Conservation (phyloP, 2,797 vertebrate genomes). For the Prionace glauca region DNA sequence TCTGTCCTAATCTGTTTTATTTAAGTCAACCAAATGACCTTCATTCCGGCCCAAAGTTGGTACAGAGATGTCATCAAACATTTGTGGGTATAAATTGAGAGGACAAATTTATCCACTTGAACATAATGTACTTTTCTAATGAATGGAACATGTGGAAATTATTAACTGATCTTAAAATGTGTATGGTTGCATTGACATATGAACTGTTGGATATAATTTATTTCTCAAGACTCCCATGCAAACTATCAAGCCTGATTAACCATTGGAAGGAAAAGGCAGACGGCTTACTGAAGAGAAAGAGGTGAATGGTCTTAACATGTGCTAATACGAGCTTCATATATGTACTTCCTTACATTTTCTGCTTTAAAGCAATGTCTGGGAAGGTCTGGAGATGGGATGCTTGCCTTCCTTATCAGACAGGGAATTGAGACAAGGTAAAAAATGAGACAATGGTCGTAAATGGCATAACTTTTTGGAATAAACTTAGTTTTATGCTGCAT, state of each 20-base stretch:
- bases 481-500: not conserved
- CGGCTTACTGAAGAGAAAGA: not conserved
- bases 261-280: not conserved
- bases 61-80: not conserved
- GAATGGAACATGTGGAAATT: not conserved
- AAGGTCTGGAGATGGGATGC: not conserved
- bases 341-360: not conserved
- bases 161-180: not conserved
- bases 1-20: not conserved
- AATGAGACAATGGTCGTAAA: not conserved
- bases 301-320: not conserved
- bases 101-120: not conserved
- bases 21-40: not conserved
- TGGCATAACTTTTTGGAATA: not conserved
- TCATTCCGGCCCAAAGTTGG: not conserved
- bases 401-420: not conserved
- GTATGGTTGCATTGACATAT: not conserved
- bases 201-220: not conserved
- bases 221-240: not conserved
- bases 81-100: not conserved
- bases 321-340: not conserved
- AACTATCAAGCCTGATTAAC: not conserved
- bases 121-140: not conserved
- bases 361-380: not conserved
- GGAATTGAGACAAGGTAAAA: not conserved